A percentile compares a stretch with the other conserved stretches of the same genome.
These are phyloP conservation scores for Epinephelus cyanopodus DNA, from an alignment of 2,113 vertebrate genomes.

Conservation along the genomic window DNA sequence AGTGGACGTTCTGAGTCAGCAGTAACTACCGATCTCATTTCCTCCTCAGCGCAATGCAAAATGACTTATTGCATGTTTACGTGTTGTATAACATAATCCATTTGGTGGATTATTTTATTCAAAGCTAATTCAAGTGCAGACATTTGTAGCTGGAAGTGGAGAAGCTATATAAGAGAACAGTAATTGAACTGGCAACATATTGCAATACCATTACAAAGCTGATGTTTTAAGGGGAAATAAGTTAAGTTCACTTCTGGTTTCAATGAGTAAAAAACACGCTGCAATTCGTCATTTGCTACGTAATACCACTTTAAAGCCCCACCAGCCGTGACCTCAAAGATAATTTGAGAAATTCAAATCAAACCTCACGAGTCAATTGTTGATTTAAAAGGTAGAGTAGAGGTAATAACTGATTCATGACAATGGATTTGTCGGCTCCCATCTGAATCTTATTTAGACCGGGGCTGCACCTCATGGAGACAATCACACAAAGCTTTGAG, in stretches of 20 bases:
- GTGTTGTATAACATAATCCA: not conserved
- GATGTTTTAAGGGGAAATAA: constrained; percentile 1
- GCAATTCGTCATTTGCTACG: constrained; percentile 25
- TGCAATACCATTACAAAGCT: not conserved
- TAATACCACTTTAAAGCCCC: constrained; percentile 25
- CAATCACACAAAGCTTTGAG: constrained; percentile 73
- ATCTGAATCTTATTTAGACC: constrained; percentile 72
- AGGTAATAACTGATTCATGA: constrained; percentile 56
- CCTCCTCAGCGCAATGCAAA: constrained; percentile 27
- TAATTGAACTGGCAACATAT: constrained; percentile 8
- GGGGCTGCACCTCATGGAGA: constrained; percentile 52
- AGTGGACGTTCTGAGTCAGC: constrained; percentile 41
- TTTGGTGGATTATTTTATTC: constrained; percentile 24
- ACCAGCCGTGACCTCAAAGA: constrained; percentile 44
- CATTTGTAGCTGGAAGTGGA: not conserved
- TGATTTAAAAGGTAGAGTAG: constrained; percentile 26
- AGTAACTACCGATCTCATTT: constrained; percentile 40
- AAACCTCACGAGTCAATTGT: constrained; percentile 33
- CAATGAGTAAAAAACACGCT: constrained; percentile 5
- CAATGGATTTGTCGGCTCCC: constrained; percentile 38
- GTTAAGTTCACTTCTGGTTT: constrained; percentile 13
- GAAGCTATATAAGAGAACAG: not conserved
- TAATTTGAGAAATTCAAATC: constrained; percentile 47
- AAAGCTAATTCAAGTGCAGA: not conserved
- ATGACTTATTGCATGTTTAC: constrained; percentile 14